These are phyloP conservation scores for Muscina levida DNA, from an alignment of 2,888 invertebrate species.

Conservation along the genomic window DNA sequence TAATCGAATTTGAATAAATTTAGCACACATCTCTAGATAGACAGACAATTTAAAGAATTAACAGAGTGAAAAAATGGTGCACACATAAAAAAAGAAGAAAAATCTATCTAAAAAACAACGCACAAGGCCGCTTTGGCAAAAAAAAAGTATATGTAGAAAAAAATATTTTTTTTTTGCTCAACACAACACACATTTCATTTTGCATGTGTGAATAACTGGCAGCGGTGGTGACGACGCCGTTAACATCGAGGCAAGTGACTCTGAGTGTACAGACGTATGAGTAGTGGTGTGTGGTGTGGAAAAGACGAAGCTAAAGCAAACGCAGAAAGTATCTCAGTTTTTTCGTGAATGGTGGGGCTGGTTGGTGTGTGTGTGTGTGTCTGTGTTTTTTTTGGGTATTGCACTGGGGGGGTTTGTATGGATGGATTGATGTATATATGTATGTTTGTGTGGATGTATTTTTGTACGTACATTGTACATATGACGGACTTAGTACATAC, in stretches of 20 bases:
- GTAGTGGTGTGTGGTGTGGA: no score
- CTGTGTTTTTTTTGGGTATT: not conserved
- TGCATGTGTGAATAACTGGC: slow-evolving; percentile 2
- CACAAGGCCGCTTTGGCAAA: slow-evolving; percentile 54
- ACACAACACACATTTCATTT: slow-evolving; percentile 4
- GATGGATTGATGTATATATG: no score
- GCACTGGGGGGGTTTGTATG: slow-evolving; percentile 14
- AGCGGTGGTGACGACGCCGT: not conserved
- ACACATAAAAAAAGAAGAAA: slow-evolving; percentile 32
- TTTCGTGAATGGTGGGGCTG: not conserved
- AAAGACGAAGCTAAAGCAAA: slow-evolving; percentile 15
- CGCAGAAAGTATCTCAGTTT: slow-evolving; percentile 43
- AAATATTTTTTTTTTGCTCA: not conserved
- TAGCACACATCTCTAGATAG: not conserved
- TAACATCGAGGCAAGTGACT: slow-evolving; percentile 6
- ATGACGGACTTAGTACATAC: not conserved
- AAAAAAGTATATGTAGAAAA: slow-evolving; percentile 26
- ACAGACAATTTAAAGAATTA: slow-evolving; percentile 1
- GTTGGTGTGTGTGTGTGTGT: not conserved
- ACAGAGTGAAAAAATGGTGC: slow-evolving; percentile 40
- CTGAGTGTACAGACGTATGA: slow-evolving; percentile 46
- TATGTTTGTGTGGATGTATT: not conserved
- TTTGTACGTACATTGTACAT: no score
- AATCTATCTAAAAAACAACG: slow-evolving; percentile 39
- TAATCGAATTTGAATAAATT: not conserved